These are phyloP conservation scores for Chloroceryle inda DNA, from an alignment of 2,797 vertebrate species.

Conservation along the genomic window DNA sequence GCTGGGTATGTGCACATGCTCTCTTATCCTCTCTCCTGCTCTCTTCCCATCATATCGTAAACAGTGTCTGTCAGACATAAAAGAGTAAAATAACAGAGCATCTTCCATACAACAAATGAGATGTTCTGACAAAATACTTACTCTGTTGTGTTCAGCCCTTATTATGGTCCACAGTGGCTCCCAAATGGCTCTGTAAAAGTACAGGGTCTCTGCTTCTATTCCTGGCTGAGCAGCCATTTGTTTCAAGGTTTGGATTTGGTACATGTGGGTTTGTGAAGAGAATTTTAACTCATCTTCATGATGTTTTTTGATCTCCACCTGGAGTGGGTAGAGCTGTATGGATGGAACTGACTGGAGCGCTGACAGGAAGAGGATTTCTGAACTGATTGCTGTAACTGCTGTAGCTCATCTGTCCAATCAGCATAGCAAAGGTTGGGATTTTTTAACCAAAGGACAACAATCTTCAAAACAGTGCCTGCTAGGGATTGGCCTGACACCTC, in stretches of 20 bases:
- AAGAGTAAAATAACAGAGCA: background rate
- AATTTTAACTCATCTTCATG: slow-evolving; percentile 36
- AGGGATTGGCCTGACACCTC: background rate
- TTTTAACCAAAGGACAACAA: background rate
- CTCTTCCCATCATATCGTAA: background rate
- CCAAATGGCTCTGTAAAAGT: background rate
- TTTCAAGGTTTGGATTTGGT: background rate
- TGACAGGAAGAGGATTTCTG: background rate
- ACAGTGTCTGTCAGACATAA: background rate
- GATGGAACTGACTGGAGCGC: background rate
- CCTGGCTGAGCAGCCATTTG: background rate
- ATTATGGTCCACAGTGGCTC: slow-evolving; percentile 5
- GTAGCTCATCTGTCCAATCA: background rate
- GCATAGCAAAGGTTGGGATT: background rate
- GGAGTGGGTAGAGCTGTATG: background rate
- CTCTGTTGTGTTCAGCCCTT: background rate
- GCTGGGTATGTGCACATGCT: background rate
- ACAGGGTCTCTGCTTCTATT: background rate
- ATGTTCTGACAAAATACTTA: slow-evolving; percentile 22
- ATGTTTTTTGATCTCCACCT: slow-evolving; percentile 21
- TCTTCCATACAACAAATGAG: background rate
- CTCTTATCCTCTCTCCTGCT: background rate
- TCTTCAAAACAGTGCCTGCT: background rate
- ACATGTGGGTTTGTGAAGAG: background rate
- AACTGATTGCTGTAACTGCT: background rate